phyloP scores from a whole-genome alignment of 2,888 invertebrate genomes.

The Branchellion lobata region DNA sequence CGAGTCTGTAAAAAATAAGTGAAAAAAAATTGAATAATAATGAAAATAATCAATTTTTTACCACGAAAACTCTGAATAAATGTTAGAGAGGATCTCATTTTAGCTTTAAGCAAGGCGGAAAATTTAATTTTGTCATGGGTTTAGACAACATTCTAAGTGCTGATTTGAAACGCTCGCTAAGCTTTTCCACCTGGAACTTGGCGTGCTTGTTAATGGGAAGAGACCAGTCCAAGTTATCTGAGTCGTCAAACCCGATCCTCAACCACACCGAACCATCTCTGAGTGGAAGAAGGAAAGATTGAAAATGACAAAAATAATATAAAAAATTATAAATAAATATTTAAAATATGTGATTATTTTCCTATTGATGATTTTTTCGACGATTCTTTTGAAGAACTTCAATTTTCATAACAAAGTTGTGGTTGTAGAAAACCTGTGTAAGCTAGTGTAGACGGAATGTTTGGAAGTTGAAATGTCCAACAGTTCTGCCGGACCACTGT shows the following conservation, averaged over 20 bases:
- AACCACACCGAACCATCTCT: constrained; percentile 52
- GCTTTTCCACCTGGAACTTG: constrained; percentile 41
- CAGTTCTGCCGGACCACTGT: constrained; percentile 51
- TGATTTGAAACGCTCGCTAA: too few species aligned
- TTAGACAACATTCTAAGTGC: too few species aligned
- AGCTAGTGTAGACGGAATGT: constrained; percentile 51
- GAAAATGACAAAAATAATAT: too few species aligned
- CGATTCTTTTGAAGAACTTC: not conserved
- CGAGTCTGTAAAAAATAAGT: constrained; percentile 24
- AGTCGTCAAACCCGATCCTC: constrained; percentile 49
- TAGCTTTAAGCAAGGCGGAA: not conserved
- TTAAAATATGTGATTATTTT: constrained; percentile 7
- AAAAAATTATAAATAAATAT: too few species aligned
- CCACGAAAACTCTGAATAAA: too few species aligned
- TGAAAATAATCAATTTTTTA: not conserved
- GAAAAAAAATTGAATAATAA: too few species aligned
- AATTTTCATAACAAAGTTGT: too few species aligned
- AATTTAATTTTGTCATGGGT: too few species aligned
- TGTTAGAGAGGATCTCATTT: too few species aligned
- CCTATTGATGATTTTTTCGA: not conserved
- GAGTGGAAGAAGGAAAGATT: too few species aligned
- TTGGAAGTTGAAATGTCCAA: constrained; percentile 48
- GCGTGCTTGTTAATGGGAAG: constrained; percentile 44
- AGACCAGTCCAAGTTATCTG: constrained; percentile 47
- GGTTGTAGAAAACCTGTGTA: not conserved